phyloP scores from a whole-genome alignment of 2,113 vertebrate genomes.

The Falcunculus frontatus region DNA sequence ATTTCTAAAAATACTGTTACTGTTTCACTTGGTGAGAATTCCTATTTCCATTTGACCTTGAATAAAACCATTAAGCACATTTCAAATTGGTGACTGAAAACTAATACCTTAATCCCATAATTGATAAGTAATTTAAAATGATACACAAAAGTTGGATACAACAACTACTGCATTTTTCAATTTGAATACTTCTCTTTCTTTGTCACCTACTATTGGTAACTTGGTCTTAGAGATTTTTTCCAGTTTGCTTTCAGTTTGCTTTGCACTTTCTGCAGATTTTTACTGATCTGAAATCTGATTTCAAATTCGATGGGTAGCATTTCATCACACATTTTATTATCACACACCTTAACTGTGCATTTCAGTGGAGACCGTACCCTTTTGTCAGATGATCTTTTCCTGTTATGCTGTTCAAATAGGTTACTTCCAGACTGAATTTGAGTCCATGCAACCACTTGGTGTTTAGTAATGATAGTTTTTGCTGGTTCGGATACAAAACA shows the following conservation, averaged over 20 bases:
- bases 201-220: background rate
- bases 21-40: background rate
- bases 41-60: background rate
- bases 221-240: background rate
- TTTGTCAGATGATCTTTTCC: background rate
- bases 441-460: background rate
- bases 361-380: rapidly evolving
- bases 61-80: background rate
- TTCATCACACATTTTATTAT: background rate
- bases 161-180: background rate
- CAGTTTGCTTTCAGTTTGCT: background rate
- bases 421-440: background rate
- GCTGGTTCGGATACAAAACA: background rate
- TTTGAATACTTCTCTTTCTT: background rate
- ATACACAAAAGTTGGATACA: background rate
- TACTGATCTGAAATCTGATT: background rate
- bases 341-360: background rate
- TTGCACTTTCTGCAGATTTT: background rate
- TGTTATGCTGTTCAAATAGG: background rate
- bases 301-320: background rate
- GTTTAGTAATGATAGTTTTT: background rate
- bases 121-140: background rate
- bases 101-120: background rate
- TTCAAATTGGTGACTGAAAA: background rate
- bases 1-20: background rate